Evolutionary conservation across 2,113 vertebrate species (phyloP).

Genomic region (Pungitius pungitius): DNA sequence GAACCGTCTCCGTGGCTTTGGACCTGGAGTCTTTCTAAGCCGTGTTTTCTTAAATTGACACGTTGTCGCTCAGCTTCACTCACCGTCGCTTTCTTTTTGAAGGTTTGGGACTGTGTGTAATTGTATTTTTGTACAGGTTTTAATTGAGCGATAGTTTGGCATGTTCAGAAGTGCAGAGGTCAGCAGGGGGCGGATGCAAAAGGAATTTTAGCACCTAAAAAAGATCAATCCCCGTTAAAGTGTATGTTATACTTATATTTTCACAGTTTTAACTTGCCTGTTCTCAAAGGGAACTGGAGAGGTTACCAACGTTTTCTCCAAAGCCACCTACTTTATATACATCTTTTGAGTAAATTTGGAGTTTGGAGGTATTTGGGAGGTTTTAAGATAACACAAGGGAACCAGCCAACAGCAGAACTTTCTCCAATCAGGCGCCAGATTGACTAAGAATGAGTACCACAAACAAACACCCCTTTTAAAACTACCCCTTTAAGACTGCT

Average conservation of each 20-base stretch:
- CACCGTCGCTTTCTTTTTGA: not conserved
- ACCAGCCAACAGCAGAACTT: not conserved
- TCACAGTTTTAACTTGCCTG: not conserved
- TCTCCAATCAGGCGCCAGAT: not conserved
- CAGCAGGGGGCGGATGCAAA: not conserved
- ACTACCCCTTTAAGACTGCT: not conserved
- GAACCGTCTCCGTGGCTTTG: not conserved
- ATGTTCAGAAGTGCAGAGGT: not conserved
- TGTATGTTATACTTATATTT: not conserved
- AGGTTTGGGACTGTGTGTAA: not conserved
- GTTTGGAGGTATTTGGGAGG: too few species aligned
- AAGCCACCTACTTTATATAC: too few species aligned
- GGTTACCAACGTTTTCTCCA: too few species aligned
- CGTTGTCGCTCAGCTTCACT: not conserved
- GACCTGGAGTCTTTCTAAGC: conserved; percentile 6
- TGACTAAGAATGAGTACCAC: not conserved
- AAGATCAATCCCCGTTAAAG: not conserved
- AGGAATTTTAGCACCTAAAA: too few species aligned
- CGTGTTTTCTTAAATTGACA: conserved; percentile 10
- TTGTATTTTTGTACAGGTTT: not conserved
- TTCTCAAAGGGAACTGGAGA: too few species aligned
- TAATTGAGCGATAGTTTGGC: not conserved
- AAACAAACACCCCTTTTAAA: not conserved
- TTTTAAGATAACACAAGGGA: not conserved
- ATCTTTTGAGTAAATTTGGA: too few species aligned